Evolutionary conservation across 53 echinoderm and acorn worm genomes (phyloP).

Genomic region (Arbacia lixula): DNA sequence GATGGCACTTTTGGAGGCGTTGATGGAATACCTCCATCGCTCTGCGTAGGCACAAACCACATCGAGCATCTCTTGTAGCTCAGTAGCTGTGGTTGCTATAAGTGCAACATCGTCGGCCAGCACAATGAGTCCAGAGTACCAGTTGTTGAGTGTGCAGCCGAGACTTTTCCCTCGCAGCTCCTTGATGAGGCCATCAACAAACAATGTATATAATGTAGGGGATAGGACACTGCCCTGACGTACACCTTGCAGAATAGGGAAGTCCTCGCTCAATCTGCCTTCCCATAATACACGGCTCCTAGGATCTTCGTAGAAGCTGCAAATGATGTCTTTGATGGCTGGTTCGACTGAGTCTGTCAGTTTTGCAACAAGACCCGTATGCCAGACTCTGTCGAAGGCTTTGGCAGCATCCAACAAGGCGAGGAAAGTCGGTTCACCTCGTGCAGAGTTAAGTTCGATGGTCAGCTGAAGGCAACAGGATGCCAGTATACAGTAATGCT

Average conservation of each 20-base stretch:
- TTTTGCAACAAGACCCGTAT: not conserved
- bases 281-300: not conserved
- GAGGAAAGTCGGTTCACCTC: not conserved
- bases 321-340: not conserved
- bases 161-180: not conserved
- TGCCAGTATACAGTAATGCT: not conserved
- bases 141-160: not conserved
- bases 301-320: not conserved
- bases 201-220: not conserved
- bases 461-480: not conserved
- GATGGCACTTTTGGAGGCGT: not conserved
- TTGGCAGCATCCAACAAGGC: not conserved
- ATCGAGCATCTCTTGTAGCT: constrained; percentile 7
- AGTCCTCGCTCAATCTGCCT: too few species aligned
- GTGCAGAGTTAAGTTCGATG: not conserved
- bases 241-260: not conserved
- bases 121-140: not conserved
- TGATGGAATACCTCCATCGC: not conserved
- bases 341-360: not conserved
- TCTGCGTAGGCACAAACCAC: not conserved
- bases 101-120: constrained; percentile 3
- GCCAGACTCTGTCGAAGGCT: constrained; percentile 1
- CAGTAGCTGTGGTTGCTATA: not conserved
- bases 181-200: not conserved
- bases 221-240: not conserved